A percentile compares a stretch with the other conserved stretches of the same genome.
phyloP scores from a whole-genome alignment of 2,113 vertebrate species.

The Tonatia bakeri region DNA sequence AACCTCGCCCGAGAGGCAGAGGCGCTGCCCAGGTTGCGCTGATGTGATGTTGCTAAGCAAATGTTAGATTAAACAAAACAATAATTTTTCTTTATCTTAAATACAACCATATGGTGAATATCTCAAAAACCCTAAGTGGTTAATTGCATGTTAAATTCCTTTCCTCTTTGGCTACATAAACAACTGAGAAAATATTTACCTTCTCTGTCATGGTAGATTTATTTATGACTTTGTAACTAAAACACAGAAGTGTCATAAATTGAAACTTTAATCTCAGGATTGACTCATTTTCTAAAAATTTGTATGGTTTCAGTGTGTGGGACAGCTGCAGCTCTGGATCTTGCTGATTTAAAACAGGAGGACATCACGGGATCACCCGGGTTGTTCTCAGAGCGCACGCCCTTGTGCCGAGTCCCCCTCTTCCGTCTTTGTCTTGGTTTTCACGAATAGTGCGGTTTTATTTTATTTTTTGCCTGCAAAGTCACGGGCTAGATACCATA shows the following conservation, averaged over 20 bases:
- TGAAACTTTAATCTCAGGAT: constrained; percentile 81
- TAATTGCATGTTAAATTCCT: constrained; percentile 87
- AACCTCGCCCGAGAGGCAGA: not conserved
- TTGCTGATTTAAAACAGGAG: constrained; percentile 43
- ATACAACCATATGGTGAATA: constrained; percentile 79
- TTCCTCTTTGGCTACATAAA: constrained; percentile 83
- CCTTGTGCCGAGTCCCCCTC: constrained; percentile 10
- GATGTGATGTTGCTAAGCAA: constrained; percentile 51
- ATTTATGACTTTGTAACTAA: constrained; percentile 84
- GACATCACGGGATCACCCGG: not conserved
- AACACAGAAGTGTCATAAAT: constrained; percentile 85
- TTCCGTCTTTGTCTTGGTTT: constrained; percentile 38
- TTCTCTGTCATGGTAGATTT: constrained; percentile 81
- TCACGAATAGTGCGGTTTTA: not conserved
- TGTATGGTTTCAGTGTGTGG: constrained; percentile 72
- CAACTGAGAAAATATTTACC: constrained; percentile 85
- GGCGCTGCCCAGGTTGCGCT: not conserved
- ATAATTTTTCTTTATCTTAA: constrained; percentile 62
- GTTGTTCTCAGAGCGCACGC: constrained; percentile 17
- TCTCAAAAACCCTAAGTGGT: constrained; percentile 84
- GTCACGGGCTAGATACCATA: not conserved
- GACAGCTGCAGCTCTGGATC: constrained; percentile 52
- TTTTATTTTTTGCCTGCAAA: not conserved
- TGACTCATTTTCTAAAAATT: constrained; percentile 80
- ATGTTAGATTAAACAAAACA: constrained; percentile 56